Percentiles rank a stretch among this genome's conserved stretches.
Evolutionary conservation across 2,888 invertebrate species (phyloP).

Genomic region (Ypsolopha sequella): DNA sequence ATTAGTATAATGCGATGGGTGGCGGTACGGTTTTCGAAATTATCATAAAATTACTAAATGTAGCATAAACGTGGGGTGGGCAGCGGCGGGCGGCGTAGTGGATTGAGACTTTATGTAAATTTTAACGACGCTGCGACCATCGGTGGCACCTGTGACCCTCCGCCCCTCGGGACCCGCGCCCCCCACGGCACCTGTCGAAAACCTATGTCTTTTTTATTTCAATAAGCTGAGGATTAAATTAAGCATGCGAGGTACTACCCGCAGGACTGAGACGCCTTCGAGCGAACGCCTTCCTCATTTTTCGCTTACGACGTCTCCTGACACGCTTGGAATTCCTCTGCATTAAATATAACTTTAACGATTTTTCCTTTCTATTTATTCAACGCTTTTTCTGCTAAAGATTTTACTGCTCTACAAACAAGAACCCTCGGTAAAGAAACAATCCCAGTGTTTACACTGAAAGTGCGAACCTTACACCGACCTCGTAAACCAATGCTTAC

Average conservation of each 20-base stretch:
- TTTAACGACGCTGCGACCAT: conserved; percentile 71
- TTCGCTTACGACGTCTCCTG: conserved; percentile 11
- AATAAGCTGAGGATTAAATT: conserved; percentile 68
- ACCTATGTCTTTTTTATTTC: conserved; percentile 71
- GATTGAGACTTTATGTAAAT: conserved; percentile 72
- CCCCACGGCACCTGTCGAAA: conserved; percentile 57
- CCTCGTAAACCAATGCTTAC: conserved; percentile 18
- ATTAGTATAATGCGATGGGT: conserved; percentile 72
- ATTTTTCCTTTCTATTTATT: neutral
- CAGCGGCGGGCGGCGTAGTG: conserved; percentile 54
- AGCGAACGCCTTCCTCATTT: conserved; percentile 31
- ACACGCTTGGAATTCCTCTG: neutral
- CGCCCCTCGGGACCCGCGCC: conserved; percentile 23
- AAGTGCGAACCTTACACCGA: conserved; percentile 19
- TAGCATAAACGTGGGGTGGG: conserved; percentile 68
- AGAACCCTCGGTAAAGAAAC: conserved; percentile 1
- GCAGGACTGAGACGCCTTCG: conserved; percentile 12
- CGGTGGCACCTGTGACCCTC: conserved; percentile 64
- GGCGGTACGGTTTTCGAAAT: conserved; percentile 68
- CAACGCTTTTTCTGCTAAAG: neutral
- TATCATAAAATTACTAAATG: conserved; percentile 73
- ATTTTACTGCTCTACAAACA: conserved; percentile 1
- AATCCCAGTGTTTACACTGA: conserved; percentile 5
- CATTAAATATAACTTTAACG: neutral
- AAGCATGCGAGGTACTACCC: conserved; percentile 45